A percentile compares a stretch with the other conserved stretches of the same genome.
Evolutionary conservation across 2,888 invertebrate genomes (phyloP).

Genomic region (Cryptus armator): DNA sequence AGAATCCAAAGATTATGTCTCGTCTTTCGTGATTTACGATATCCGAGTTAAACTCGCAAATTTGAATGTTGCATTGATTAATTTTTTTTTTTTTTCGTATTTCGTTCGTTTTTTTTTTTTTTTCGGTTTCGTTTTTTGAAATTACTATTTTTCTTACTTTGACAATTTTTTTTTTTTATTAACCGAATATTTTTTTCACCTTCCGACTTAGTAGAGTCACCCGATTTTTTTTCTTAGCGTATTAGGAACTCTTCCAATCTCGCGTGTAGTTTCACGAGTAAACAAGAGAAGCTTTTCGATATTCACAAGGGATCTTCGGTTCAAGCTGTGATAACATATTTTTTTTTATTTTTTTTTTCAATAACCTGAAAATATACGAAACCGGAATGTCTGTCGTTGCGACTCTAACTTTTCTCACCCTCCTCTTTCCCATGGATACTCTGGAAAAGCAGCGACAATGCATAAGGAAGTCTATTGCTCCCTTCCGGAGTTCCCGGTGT

Average conservation of each 20-base stretch:
- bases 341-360: not conserved
- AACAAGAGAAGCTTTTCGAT: not conserved
- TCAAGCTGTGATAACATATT: conserved; percentile 10
- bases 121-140: no score
- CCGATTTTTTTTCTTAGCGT: not conserved
- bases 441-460: conserved; percentile 2
- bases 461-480: conserved; percentile 8
- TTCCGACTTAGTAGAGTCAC: no score
- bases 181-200: no score
- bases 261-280: not conserved
- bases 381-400: not conserved
- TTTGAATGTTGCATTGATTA: not conserved
- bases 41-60: conserved; percentile 13
- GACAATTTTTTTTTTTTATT: no score
- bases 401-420: conserved; percentile 1
- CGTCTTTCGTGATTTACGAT: conserved; percentile 39
- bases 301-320: not conserved
- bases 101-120: no score
- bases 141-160: no score
- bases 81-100: no score
- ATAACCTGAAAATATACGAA: not conserved
- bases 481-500: not conserved
- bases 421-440: not conserved
- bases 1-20: not conserved
- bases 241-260: not conserved